Percentiles rank a stretch among this genome's conserved stretches.
phyloP scores from a whole-genome alignment of 2,113 vertebrate genomes.

The Azemiops feae region DNA sequence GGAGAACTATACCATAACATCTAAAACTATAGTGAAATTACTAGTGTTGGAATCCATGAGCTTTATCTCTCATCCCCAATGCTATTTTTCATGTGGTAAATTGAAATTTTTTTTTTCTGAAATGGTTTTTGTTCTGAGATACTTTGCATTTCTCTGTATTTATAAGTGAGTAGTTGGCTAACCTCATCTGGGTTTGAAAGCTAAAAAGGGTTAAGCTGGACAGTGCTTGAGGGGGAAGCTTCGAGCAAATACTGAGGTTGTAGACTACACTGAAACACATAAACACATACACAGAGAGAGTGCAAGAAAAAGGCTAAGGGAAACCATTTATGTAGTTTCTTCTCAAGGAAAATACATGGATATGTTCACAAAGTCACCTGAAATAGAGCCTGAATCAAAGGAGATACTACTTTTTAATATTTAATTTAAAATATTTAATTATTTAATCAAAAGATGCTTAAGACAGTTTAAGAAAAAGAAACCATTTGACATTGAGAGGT shows the following conservation, averaged over 20 bases:
- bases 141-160: no score
- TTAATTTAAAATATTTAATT: neutral
- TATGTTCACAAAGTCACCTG: neutral
- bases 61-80: neutral
- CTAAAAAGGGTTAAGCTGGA: no score
- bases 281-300: no score
- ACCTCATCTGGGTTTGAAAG: no score
- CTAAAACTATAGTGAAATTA: neutral
- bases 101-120: no score
- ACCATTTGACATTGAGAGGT: neutral
- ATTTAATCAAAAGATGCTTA: neutral
- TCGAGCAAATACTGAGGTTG: no score
- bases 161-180: no score
- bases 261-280: no score
- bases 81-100: neutral
- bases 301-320: neutral
- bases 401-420: neutral
- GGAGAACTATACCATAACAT: neutral
- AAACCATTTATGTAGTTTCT: neutral
- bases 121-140: no score
- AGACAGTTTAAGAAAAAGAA: neutral
- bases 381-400: neutral
- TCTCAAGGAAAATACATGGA: neutral
- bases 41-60: neutral
- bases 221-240: no score